These are phyloP conservation scores for Sebastes alutus DNA, from an alignment of 2,797 vertebrate species.

Conservation along the genomic window DNA sequence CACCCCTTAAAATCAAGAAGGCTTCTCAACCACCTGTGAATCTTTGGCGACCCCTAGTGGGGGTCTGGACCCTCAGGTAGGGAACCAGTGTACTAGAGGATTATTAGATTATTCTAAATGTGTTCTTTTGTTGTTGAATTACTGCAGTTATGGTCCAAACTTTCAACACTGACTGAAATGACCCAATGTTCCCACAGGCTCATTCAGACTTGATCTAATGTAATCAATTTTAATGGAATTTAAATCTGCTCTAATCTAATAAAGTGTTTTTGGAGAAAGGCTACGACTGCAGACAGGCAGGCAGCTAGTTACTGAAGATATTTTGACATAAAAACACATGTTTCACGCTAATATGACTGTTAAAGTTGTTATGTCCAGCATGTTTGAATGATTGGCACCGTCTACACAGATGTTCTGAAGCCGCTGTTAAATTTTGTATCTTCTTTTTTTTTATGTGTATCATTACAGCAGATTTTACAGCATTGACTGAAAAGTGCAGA, in stretches of 20 bases:
- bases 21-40: neutral
- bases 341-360: neutral
- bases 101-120: slow-evolving; percentile 32
- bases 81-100: neutral
- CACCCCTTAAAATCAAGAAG: neutral
- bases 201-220: slow-evolving; percentile 13
- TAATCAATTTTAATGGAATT: slow-evolving; percentile 33
- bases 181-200: slow-evolving; percentile 19
- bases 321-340: neutral
- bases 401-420: neutral
- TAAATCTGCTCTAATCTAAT: slow-evolving; percentile 22
- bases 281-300: neutral
- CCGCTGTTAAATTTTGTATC: neutral
- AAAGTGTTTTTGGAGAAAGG: neutral
- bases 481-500: neutral
- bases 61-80: neutral
- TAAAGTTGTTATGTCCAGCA: neutral
- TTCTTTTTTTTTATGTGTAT: neutral
- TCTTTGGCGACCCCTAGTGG: no score
- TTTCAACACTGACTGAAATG: neutral
- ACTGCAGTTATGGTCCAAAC: neutral
- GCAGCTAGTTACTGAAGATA: neutral
- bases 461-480: slow-evolving; percentile 5
- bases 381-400: neutral
- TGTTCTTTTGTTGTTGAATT: slow-evolving; percentile 13